phyloP scores from a whole-genome alignment of 1,140 invertebrate genomes.

The Sycophaga agraensis region DNA sequence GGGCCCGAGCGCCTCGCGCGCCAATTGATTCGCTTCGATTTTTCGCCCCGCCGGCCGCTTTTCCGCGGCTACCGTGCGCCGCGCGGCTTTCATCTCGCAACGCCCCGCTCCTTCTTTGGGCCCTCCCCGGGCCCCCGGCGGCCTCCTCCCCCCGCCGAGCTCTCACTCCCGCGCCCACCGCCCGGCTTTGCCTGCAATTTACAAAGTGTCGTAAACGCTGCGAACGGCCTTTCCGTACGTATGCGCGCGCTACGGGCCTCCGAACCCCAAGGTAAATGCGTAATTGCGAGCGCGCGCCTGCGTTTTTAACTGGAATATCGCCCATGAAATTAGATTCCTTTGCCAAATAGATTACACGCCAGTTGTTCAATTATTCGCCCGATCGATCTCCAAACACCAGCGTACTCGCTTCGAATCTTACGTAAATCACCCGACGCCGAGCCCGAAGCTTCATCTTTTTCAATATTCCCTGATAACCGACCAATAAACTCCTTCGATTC shows the following conservation, averaged over 20 bases:
- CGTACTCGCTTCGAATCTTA: too few relatives aligned
- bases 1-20: not conserved
- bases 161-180: too few relatives aligned
- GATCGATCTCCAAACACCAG: not conserved
- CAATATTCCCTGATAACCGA: too few relatives aligned
- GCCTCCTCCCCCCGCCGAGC: not conserved
- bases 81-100: not conserved
- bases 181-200: not conserved
- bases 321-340: not conserved
- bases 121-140: not conserved
- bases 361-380: not conserved
- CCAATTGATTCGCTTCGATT: conserved; percentile 27
- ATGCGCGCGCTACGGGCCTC: not conserved
- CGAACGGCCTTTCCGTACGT: conserved; percentile 2
- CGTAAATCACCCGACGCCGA: too few relatives aligned
- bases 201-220: conserved; percentile 18
- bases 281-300: conserved; percentile 10
- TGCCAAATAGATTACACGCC: conserved; percentile 7
- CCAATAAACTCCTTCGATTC: too few relatives aligned
- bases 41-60: not conserved
- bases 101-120: not conserved
- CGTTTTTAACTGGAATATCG: not conserved
- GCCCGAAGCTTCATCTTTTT: too few relatives aligned
- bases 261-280: not conserved
- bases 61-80: not conserved